These are phyloP conservation scores for Teleogryllus oceanicus DNA, from an alignment of 2,888 invertebrate genomes.

Conservation along the genomic window DNA sequence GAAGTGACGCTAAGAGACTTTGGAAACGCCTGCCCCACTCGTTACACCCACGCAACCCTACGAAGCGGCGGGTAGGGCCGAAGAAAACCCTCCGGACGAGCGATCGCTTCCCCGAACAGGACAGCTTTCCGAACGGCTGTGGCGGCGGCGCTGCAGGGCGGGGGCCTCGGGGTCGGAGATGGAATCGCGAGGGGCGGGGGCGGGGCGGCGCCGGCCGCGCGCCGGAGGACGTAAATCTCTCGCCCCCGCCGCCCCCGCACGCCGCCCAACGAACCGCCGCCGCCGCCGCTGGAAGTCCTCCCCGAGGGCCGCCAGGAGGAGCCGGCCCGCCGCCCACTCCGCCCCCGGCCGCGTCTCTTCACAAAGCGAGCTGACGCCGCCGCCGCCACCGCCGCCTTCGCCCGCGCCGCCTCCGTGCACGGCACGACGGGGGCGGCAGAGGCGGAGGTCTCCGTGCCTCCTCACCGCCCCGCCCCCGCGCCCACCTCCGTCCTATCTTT, in stretches of 20 bases:
- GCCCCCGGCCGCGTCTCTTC: conserved; percentile 1
- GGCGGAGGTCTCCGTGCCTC: not conserved
- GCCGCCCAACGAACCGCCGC: not conserved
- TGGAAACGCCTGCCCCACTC: no score
- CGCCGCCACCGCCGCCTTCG: not conserved
- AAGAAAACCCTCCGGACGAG: no score
- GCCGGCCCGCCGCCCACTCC: conserved; percentile 1
- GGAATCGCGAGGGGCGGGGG: conserved; percentile 3
- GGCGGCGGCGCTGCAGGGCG: not conserved
- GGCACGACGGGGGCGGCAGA: not conserved
- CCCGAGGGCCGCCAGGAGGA: not conserved
- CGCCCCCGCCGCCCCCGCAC: not conserved
- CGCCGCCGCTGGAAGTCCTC: conserved; percentile 4
- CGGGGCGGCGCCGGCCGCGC: not conserved
- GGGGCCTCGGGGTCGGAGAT: not conserved
- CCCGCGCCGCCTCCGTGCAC: not conserved
- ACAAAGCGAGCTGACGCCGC: not conserved
- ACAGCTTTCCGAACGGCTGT: no score
- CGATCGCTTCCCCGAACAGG: no score
- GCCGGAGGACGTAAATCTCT: conserved; percentile 18
- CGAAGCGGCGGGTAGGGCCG: no score
- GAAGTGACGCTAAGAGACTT: no score
- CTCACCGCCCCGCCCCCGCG: no score
- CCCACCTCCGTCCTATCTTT: no score
- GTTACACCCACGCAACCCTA: no score